Conservation (phyloP, 2,797 vertebrate species). For the Liasis olivaceus region DNA sequence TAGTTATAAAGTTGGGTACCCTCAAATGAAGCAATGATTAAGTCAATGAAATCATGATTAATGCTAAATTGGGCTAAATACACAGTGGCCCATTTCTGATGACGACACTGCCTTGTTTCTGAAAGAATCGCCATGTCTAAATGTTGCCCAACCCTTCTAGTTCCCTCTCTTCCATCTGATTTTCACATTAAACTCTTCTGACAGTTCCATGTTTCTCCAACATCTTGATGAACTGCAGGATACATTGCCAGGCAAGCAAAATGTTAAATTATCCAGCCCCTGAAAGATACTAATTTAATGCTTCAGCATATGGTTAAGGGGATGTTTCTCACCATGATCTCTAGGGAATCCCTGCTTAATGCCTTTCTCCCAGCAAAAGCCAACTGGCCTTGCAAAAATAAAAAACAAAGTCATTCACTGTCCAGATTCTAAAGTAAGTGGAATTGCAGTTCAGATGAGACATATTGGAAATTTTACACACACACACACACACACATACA, state of each 20-base stretch:
- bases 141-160: background rate
- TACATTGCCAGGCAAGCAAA: background rate
- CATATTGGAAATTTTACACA: background rate
- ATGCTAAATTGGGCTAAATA: too few relatives aligned
- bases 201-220: background rate
- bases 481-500: too few relatives aligned
- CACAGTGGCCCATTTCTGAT: background rate
- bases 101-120: background rate
- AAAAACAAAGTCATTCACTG: background rate
- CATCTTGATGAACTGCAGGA: background rate
- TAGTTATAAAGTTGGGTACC: background rate
- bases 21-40: background rate
- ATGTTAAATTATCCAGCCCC: background rate
- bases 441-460: background rate
- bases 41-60: background rate
- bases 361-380: constrained; percentile 30
- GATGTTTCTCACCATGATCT: constrained; percentile 1
- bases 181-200: background rate
- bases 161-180: background rate
- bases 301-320: constrained; percentile 1
- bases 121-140: background rate
- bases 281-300: background rate
- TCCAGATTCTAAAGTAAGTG: background rate
- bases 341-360: constrained; percentile 7
- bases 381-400: background rate